Conservation (phyloP, 2,113 vertebrate species). For the Leucosticte australis region DNA sequence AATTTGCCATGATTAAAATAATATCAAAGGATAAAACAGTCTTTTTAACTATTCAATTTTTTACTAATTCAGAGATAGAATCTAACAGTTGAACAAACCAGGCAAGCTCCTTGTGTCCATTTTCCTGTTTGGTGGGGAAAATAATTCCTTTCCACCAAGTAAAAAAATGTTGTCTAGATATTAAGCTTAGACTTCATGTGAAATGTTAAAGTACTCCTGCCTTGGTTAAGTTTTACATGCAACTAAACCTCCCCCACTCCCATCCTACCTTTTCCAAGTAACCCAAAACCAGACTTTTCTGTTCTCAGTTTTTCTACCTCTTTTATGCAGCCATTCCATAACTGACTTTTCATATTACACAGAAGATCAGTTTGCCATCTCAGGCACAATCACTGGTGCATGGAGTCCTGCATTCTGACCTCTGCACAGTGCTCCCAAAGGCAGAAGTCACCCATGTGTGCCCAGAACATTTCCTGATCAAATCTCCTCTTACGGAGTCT, state of each 20-base stretch:
- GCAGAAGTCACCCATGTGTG: not conserved
- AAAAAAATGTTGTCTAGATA: not conserved
- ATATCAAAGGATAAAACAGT: not conserved
- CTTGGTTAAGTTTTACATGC: not conserved
- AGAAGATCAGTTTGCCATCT: not conserved
- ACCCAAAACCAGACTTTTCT: not conserved
- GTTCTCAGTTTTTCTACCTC: not conserved
- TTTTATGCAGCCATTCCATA: not conserved
- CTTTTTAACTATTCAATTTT: not conserved
- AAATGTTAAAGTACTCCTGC: not conserved
- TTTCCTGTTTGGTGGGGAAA: not conserved
- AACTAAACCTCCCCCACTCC: not conserved
- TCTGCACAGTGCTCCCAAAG: not conserved
- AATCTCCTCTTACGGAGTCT: fast-evolving
- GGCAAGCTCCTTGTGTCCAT: not conserved
- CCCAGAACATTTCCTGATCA: not conserved
- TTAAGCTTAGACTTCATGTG: not conserved
- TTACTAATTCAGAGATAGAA: not conserved
- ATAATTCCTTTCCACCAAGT: not conserved
- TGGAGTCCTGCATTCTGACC: not conserved
- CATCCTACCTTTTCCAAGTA: not conserved
- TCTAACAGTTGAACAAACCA: not conserved
- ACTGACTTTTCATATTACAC: not conserved
- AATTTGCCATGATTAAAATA: not conserved
- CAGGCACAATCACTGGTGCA: not conserved